Evolutionary conservation across 2,888 invertebrate species (phyloP).

Genomic region (Abrostola triplasia): DNA sequence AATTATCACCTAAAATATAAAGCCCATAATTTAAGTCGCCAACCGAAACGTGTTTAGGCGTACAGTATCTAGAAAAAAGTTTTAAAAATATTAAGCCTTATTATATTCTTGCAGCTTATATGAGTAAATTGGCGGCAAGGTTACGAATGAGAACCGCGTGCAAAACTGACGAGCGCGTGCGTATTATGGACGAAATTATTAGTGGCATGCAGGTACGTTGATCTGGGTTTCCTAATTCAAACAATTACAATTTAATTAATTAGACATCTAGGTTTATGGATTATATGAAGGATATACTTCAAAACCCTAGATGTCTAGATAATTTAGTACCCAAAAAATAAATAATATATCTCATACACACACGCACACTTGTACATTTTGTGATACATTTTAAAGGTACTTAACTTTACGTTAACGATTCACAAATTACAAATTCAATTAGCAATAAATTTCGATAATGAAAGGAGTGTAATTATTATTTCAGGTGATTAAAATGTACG

Average conservation of each 20-base stretch:
- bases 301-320: too few relatives aligned
- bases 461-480: slow-evolving; percentile 55
- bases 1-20: slow-evolving; percentile 27
- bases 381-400: too few relatives aligned
- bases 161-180: slow-evolving; percentile 96
- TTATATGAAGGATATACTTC: too few relatives aligned
- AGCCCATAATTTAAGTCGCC: slow-evolving; percentile 22
- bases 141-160: slow-evolving; percentile 93
- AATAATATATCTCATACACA: too few relatives aligned
- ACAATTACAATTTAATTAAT: too few relatives aligned
- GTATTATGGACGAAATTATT: slow-evolving; percentile 98
- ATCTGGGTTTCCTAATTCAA: slow-evolving; percentile 19
- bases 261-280: too few relatives aligned
- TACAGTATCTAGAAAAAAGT: slow-evolving; percentile 22
- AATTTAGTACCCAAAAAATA: too few relatives aligned
- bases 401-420: too few relatives aligned
- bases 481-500: slow-evolving; percentile 98
- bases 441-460: too few relatives aligned
- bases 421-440: too few relatives aligned
- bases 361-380: too few relatives aligned
- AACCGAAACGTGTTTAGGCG: slow-evolving; percentile 21
- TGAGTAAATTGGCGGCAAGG: slow-evolving; percentile 89
- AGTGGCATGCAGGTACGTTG: slow-evolving; percentile 95
- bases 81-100: slow-evolving; percentile 17
- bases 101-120: slow-evolving; percentile 84